phyloP scores from a whole-genome alignment of 2,888 invertebrate genomes.

The Pandemis cinnamomeana region DNA sequence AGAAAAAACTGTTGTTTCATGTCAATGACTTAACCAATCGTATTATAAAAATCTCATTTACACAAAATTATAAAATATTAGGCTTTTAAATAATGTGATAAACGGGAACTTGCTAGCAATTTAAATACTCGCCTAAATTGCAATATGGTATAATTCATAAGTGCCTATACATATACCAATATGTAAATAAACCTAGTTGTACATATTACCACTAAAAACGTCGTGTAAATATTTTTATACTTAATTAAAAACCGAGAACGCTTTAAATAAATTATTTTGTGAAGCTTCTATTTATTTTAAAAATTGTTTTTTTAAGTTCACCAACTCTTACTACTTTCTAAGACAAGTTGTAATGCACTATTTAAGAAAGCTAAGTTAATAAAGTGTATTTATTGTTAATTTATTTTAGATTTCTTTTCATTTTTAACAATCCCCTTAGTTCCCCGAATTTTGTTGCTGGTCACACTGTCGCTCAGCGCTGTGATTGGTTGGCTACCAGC shows the following conservation, averaged over 20 bases:
- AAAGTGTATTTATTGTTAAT: constrained; percentile 80
- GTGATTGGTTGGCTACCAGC: constrained; percentile 58
- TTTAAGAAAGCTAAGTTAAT: constrained; percentile 74
- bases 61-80: constrained; percentile 22
- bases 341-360: constrained; percentile 58
- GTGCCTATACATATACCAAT: constrained; percentile 55
- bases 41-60: constrained; percentile 20
- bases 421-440: constrained; percentile 43
- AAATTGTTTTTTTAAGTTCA: constrained; percentile 45
- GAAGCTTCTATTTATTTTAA: constrained; percentile 63
- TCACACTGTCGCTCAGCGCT: not conserved
- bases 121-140: constrained; percentile 52
- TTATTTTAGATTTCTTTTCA: constrained; percentile 50
- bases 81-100: constrained; percentile 42
- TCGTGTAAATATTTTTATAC: constrained; percentile 40
- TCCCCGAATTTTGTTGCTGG: not conserved
- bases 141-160: constrained; percentile 57
- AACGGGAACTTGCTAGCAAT: constrained; percentile 46
- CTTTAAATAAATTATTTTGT: constrained; percentile 56
- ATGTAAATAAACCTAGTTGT: constrained; percentile 45
- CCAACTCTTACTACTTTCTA: constrained; percentile 40
- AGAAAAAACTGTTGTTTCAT: constrained; percentile 41
- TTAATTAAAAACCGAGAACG: constrained; percentile 50
- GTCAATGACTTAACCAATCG: constrained; percentile 19
- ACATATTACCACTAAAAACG: constrained; percentile 40